Evolutionary conservation across 2,888 invertebrate genomes (phyloP), one percentile per base, ranked within the genome.

Genomic region (Homarus gammarus): DNA sequence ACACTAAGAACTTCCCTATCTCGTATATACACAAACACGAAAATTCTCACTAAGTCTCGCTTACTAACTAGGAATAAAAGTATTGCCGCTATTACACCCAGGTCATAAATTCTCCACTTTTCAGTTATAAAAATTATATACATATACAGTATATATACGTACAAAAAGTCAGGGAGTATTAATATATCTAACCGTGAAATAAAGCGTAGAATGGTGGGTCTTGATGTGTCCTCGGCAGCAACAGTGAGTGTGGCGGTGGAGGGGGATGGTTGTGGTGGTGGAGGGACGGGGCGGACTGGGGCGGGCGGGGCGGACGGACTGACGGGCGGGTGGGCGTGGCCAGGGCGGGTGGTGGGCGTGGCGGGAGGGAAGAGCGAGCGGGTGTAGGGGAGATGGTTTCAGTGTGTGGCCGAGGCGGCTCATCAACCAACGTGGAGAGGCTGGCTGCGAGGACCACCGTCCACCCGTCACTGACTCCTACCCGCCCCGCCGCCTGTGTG

Each of bases 361-460:
- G 77, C 77, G 49, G 31, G 22, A 33, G 27, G 31, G 5, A 15
- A 12, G 22, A 68, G 85, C 68, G 85, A 44, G 73, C 75, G 77
- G 85, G 68, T 44, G 61, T 40, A 78, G 61, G 68, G 49, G 85
- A 83, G 85, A 64, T 68, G 44, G 61, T 49, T 31, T 61, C 77
- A 78, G 77, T 77, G 77, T 77, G 38, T 61, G 77, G 85, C 78
- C 84, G 40, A 49, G 64, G 73, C 61, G 84, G 75, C 77, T 68
- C 78, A 85, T 56, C 77, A 85, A 49, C 61, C 77, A 73, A 85
- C 61, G 85, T 78, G 85, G 68, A 56, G 68, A 77, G 68, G 85
- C 68, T 15, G 33, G 61, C 77, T 56, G 77, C 33, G 85, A 51
- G 49, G 56, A 72, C 38, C 49, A 33, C n/a, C n/a, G n/a, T 38